A percentile compares a stretch with the other conserved stretches of the same genome.
These are phyloP conservation scores for Capitulum mitella DNA, from an alignment of 2,888 invertebrate species.

Conservation along the genomic window DNA sequence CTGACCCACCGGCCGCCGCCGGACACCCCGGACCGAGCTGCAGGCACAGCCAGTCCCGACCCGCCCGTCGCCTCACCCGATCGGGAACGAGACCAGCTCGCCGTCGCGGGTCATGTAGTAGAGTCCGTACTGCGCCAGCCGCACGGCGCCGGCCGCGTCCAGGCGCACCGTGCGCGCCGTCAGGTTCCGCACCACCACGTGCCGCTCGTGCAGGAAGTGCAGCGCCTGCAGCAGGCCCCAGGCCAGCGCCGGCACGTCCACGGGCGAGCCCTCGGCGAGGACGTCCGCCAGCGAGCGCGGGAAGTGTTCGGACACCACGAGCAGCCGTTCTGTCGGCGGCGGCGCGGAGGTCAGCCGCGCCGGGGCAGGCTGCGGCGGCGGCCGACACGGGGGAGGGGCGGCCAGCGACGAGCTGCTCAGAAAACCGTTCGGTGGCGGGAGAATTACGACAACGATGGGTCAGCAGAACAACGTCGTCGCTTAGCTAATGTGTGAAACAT, in stretches of 20 bases:
- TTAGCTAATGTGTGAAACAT: too few species aligned
- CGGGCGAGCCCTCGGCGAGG: conserved; percentile 21
- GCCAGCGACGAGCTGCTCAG: too few species aligned
- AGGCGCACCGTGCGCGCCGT: conserved; percentile 74
- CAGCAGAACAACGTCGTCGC: too few species aligned
- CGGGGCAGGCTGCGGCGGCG: too few species aligned
- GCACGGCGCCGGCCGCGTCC: conserved; percentile 62
- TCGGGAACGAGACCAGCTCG: conserved; percentile 78
- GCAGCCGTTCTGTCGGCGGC: conserved; percentile 42
- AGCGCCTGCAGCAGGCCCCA: conserved; percentile 51
- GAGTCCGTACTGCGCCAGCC: conserved; percentile 87
- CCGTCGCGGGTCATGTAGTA: conserved; percentile 84
- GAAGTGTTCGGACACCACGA: conserved; percentile 46
- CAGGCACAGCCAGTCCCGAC: neutral
- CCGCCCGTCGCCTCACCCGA: conserved; percentile 43
- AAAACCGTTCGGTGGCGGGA: too few species aligned
- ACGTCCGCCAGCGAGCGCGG: conserved; percentile 12
- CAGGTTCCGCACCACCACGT: conserved; percentile 70
- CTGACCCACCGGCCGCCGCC: too few species aligned
- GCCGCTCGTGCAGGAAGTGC: conserved; percentile 60
- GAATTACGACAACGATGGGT: too few species aligned
- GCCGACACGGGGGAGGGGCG: too few species aligned
- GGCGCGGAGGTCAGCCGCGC: too few species aligned
- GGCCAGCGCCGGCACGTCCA: conserved; percentile 26
- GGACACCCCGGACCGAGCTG: too few species aligned